phyloP scores from a whole-genome alignment of 2,113 vertebrate species.

The Candoia aspera region DNA sequence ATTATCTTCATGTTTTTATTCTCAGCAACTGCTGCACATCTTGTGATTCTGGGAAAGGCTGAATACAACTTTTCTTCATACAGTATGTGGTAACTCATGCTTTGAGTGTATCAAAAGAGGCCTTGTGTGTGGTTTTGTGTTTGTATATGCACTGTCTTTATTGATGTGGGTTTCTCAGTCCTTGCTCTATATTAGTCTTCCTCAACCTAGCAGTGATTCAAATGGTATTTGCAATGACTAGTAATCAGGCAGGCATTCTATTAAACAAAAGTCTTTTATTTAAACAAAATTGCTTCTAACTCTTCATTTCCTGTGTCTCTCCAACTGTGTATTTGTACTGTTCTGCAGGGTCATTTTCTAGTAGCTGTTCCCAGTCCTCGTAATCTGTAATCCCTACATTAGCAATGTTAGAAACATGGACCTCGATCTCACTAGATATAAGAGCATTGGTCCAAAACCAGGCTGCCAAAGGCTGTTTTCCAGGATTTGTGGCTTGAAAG shows the following conservation, averaged over 20 bases:
- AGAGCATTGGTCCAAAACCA: not conserved
- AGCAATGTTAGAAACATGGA: not conserved
- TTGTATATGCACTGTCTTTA: not conserved
- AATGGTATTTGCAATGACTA: not conserved
- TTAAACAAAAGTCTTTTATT: not conserved
- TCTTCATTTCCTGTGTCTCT: not conserved
- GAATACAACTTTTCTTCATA: not conserved
- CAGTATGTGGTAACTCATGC: not conserved
- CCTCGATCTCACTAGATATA: not conserved
- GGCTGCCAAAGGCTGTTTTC: not conserved
- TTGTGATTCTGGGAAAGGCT: not conserved
- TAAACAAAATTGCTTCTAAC: not conserved
- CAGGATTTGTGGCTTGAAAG: not conserved
- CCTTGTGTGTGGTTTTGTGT: not conserved
- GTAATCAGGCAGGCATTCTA: not conserved
- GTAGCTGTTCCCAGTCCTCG: not conserved
- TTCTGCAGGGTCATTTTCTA: not conserved
- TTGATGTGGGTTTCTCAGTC: not conserved
- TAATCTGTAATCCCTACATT: not conserved
- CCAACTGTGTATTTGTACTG: not conserved
- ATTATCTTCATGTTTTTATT: not conserved
- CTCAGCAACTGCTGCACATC: not conserved
- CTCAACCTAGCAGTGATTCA: not conserved
- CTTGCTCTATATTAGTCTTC: not conserved
- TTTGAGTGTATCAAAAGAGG: not conserved